Percentiles rank a stretch among this genome's conserved stretches.
Conservation (phyloP, 1,140 invertebrate species). For the Panulirus ornatus region DNA sequence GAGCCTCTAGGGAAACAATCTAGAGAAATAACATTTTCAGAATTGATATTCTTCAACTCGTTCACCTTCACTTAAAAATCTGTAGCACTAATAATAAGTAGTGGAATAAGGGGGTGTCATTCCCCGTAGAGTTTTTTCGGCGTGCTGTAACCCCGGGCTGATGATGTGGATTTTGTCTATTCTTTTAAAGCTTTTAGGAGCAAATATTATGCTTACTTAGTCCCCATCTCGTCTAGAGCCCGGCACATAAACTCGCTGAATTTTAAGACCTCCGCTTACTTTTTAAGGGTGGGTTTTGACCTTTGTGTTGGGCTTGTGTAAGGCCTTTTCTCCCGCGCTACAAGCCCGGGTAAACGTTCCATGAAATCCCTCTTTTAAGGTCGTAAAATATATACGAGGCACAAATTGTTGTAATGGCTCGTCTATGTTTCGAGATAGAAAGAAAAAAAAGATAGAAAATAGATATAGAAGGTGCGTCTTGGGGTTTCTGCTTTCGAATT, state of each 20-base stretch:
- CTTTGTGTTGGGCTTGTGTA: neutral
- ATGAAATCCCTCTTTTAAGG: conserved; percentile 33
- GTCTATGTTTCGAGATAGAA: neutral
- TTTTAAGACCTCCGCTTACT: neutral
- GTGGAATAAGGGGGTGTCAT: neutral
- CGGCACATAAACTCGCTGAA: neutral
- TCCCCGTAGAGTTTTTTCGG: neutral
- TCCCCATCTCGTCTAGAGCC: conserved; percentile 15
- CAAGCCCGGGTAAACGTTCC: neutral
- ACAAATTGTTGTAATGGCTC: conserved; percentile 37
- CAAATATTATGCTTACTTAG: conserved; percentile 9
- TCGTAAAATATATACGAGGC: conserved; percentile 27
- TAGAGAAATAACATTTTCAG: too few species aligned
- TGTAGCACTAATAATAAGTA: too few species aligned
- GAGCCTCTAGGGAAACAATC: too few species aligned
- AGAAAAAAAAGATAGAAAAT: too few species aligned
- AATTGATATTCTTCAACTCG: too few species aligned
- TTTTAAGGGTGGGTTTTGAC: neutral
- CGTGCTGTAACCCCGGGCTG: neutral
- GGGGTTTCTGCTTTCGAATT: too few species aligned
- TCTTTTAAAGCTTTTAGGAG: neutral
- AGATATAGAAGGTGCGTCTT: too few species aligned
- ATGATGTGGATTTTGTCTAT: neutral
- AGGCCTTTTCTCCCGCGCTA: conserved; percentile 2
- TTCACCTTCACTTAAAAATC: too few species aligned